phyloP scores from a whole-genome alignment of 2,888 invertebrate genomes.

The Latheticus oryzae region DNA sequence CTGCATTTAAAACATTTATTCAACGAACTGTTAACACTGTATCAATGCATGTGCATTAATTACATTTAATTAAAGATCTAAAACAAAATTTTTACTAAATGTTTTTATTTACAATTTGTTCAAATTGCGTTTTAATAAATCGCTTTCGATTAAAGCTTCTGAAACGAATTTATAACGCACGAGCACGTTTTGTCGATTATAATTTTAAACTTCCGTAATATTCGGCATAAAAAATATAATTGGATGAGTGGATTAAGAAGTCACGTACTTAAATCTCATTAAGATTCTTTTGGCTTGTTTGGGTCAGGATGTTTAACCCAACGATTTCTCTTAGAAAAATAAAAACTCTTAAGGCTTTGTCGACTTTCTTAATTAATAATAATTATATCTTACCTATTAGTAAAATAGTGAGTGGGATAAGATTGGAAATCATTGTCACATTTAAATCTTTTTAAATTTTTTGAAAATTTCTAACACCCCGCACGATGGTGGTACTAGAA shows the following conservation, averaged over 20 bases:
- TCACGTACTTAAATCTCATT: too few species aligned
- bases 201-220: too few species aligned
- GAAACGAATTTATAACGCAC: too few species aligned
- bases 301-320: constrained; percentile 17
- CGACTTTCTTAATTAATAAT: neutral
- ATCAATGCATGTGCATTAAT: constrained; percentile 35
- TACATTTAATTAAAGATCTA: constrained; percentile 24
- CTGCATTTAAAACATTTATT: constrained; percentile 38
- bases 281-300: too few species aligned
- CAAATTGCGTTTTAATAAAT: too few species aligned
- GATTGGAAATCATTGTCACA: constrained; percentile 2
- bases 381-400: constrained; percentile 7
- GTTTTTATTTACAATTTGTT: too few species aligned
- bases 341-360: neutral
- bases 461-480: constrained; percentile 3
- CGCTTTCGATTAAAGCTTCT: too few species aligned
- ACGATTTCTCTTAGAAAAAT: constrained; percentile 10
- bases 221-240: too few species aligned
- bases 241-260: too few species aligned
- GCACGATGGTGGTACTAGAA: neutral
- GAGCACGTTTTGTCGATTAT: too few species aligned
- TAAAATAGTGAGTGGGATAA: neutral
- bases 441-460: constrained; percentile 6
- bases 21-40: constrained; percentile 37
- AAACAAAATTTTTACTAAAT: too few species aligned